Evolutionary conservation across 2,888 invertebrate genomes (phyloP), one percentile per base, ranked within the genome.

Genomic region (Bhutanitis thaidina): DNA sequence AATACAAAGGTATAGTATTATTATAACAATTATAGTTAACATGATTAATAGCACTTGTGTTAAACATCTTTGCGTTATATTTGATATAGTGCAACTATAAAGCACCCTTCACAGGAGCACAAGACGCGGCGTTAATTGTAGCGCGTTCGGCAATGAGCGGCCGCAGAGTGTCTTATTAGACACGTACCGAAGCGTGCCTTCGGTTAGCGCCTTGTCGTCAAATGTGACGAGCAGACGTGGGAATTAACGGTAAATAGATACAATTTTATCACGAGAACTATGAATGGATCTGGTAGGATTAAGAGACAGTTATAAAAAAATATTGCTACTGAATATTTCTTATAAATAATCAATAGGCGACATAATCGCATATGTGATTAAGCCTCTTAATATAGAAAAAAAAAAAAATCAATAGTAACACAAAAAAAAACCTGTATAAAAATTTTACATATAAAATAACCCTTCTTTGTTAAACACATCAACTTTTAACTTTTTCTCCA

Each of bases 131-230:
- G 75, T 77, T 83, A 81, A 84, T 81, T 81, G 69, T 67, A 68
- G 64, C 69, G 65, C 73, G 73, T 67, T 67, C 67, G 64, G 71
- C 73, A 70, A 75, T 69, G 74, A 72, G 79, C 78, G 79, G 73
- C 76, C 79, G 67, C 79, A 74, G 69, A 76, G 77, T 76, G 75
- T 80, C 83, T 81, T 82, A 84, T 81, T 82, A 82, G 77, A 76
- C 82, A 83, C 81, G 82, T 80, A 79, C 73, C 67, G 71, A 62
- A 70, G 76, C 78, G 78, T 74, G 79, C 74, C 69, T 71, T 68
- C 69, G 64, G 70, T 66, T 65, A 60, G 62, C 60, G 64, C 55
- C 56, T 54, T 52, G 59, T 58, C 71, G 65, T 69, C 73, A 74
- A 63, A 74, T 74, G 69, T 71, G 71, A 71, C 60, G 66, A 58